Base-by-base conservation (phyloP, 2,797 vertebrate genomes). In the Pachyuromys duprasi region DNA sequence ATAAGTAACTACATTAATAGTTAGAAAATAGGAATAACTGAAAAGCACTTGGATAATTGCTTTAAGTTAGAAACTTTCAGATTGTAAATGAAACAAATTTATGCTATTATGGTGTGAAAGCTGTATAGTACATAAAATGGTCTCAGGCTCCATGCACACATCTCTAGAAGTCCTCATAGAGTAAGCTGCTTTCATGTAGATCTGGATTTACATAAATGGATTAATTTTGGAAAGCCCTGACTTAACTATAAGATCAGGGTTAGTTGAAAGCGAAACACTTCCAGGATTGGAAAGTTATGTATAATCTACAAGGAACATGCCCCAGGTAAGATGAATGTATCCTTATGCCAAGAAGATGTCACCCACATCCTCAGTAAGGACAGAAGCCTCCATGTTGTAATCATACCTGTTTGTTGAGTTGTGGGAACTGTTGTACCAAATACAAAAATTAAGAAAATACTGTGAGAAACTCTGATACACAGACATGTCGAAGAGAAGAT, bases 41-140 rank as follows among this genome's bases (percentile, higher is more conserved):
- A 60, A n/a, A 82, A 79, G 6, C 22, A 14, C 17, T 89, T 82
- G 26, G 80, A 78, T 42, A 70, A 63, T 6, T 75, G 39, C 57
- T 65, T 79, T 42, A n/a, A 84, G 49, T 83, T 91, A 87, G 2
- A n/a, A 33, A 67, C 80, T 97, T 97, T 93, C 22, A 18, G 31
- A 63, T 57, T 80, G 20, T 11, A 42, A 3, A 9, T 36, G 42
- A 74, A 55, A 88, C 31, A 87, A 75, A 60, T 55, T 53, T 65
- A 75, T 31, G 18, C 76, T 28, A 9, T 22, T 65, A 9, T 86
- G 17, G 36, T 69, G 4, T 70, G 65, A 70, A 86, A 86, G 36
- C 31, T 55, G 2, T 36, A 17, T 36, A 11, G 8, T 8, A 70
- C 18, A 3, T 15, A 28, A 36, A 18, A 8, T 31, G 3, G 6